Base-by-base conservation (phyloP, 2,888 invertebrate genomes). In the Lycocerus yunnanus region DNA sequence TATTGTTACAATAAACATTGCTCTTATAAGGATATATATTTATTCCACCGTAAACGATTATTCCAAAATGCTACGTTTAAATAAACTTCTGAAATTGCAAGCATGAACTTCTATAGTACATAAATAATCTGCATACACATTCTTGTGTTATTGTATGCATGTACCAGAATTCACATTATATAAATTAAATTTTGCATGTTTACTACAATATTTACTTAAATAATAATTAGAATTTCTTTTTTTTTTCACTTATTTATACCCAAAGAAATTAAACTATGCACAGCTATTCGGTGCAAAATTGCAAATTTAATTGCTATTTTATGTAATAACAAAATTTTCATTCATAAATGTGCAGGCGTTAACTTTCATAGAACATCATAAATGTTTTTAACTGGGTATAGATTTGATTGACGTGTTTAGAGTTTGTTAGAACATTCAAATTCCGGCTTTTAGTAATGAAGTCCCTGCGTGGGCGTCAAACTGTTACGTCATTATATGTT, bases 1-100 rank as follows among this genome's bases (percentile, higher is more conserved):
- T 63, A 63, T 63, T 63, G 61, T 63, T 63, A 15, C 8, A 63
- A 63, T 63, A 63, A 63, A 63, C 61, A 63, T 63, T 63, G 13
- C 61, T 63, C 15, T 60, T 60, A 63, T 63, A 63, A 63, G 18
- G 61, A 63, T 18, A 63, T 18, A 18, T 18, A 63, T 63, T 63
- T 63, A 63, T 63, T 18, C 18, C 20, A 63, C 13, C 61, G 61
- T 63, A 63, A 18, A 63, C 61, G 18, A 18, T 63, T 63, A 63
- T 63, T 63, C 20, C 20, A 43, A 43, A 43, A 43, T 43, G n/a
- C 43, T 43, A 43, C n/a, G 43, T 43, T 43, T 43, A 43, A 43
- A 43, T 43, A 43, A 43, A 43, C 43, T 43, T 43, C 43, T 43
- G n/a, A n/a, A 43, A 43, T 43, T 43, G 43, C 43, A 43, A 43